phyloP scores from a whole-genome alignment of 1,140 invertebrate species.

The Drosophila sp. region DNA sequence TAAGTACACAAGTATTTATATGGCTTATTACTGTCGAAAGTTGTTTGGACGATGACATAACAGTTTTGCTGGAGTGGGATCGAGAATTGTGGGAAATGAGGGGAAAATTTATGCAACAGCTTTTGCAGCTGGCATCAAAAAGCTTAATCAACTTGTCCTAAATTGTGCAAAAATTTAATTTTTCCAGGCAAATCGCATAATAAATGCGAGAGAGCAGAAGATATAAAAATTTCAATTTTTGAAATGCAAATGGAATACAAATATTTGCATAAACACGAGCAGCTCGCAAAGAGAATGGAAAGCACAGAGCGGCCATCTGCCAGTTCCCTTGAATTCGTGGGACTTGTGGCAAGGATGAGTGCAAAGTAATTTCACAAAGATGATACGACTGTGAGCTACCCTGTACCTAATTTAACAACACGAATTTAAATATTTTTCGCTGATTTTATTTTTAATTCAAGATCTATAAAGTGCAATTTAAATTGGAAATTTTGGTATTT shows the following conservation, averaged over 20 bases:
- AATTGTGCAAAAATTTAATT: slow-evolving; percentile 65
- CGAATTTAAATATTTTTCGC: no score
- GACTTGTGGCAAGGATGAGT: slow-evolving; percentile 1
- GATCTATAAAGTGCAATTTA: no score
- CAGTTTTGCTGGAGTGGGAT: neutral
- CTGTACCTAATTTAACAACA: slow-evolving; percentile 1
- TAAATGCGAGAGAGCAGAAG: slow-evolving; percentile 49
- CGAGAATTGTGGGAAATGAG: neutral
- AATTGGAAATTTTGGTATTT: no score
- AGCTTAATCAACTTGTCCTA: slow-evolving; percentile 69
- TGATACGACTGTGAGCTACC: slow-evolving; percentile 3
- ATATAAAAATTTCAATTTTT: slow-evolving; percentile 77
- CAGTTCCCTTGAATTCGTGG: slow-evolving; percentile 33
- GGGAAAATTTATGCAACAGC: slow-evolving; percentile 46
- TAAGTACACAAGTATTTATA: slow-evolving; percentile 39
- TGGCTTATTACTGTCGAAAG: slow-evolving; percentile 26
- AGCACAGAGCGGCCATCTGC: slow-evolving; percentile 43
- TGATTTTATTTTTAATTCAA: no score
- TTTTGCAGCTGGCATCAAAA: slow-evolving; percentile 50
- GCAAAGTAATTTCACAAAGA: neutral
- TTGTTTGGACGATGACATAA: slow-evolving; percentile 15
- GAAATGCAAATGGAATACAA: slow-evolving; percentile 79
- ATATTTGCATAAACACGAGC: slow-evolving; percentile 73
- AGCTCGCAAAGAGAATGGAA: slow-evolving; percentile 46
- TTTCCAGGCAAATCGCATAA: slow-evolving; percentile 64